phyloP scores from a whole-genome alignment of 92 coral and sea anemone genomes.

The Micromussa lordhowensis region DNA sequence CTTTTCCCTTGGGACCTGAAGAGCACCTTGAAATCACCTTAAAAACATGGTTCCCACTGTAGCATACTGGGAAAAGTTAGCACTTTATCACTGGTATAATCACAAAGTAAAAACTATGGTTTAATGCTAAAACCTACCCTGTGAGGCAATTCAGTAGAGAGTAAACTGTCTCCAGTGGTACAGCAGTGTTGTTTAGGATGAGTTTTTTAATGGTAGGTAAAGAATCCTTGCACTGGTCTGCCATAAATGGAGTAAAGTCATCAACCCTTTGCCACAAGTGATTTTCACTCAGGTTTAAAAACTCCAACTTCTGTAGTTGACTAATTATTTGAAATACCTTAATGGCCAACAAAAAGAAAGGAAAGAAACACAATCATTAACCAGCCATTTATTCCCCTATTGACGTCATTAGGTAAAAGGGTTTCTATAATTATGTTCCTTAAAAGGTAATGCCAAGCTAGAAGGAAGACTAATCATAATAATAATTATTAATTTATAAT shows the following conservation, averaged over 20 bases:
- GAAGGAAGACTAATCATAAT: no score
- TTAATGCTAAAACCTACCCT: constrained; percentile 57
- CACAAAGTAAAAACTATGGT: not conserved
- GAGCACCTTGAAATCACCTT: no score
- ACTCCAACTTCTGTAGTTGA: constrained; percentile 75
- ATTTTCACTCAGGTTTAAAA: constrained; percentile 85
- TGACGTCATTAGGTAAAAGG: no score
- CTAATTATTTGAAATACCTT: constrained; percentile 77
- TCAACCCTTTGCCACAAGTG: constrained; percentile 46
- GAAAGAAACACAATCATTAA: not conserved
- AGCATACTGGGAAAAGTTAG: not conserved
- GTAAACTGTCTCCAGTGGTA: constrained; percentile 79
- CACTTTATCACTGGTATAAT: not conserved
- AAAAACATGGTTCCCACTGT: not conserved
- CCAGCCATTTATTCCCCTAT: not conserved
- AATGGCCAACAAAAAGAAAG: not conserved
- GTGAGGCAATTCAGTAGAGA: constrained; percentile 72
- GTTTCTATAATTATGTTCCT: no score
- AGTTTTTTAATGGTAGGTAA: constrained; percentile 62
- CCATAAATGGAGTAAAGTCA: constrained; percentile 39
- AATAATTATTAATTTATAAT: no score
- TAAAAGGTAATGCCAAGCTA: no score
- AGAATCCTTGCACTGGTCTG: constrained; percentile 35
- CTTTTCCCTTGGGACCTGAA: no score
- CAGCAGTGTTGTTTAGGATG: constrained; percentile 84